Conservation (phyloP, 2,888 invertebrate genomes). For the Catocala nupta region DNA sequence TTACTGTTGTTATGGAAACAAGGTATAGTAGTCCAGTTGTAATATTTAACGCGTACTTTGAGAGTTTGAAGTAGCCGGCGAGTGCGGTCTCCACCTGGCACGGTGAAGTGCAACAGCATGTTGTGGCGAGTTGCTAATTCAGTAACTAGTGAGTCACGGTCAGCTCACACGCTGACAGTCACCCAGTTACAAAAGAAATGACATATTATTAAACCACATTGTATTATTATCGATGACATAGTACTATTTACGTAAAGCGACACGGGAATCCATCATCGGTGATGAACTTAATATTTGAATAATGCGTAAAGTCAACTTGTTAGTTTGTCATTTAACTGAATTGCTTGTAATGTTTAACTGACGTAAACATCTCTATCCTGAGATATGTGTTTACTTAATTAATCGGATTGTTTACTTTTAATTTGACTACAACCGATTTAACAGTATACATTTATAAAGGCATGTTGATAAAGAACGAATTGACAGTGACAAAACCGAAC, state of each 20-base stretch:
- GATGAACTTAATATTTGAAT: no score
- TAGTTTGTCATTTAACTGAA: no score
- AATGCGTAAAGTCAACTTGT: no score
- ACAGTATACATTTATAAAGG: no score
- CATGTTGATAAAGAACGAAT: no score
- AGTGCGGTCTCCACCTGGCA: background rate
- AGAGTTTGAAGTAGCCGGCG: constrained; percentile 6
- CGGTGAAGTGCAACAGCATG: background rate
- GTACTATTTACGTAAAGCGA: background rate
- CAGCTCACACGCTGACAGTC: constrained; percentile 15
- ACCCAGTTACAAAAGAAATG: constrained; percentile 14
- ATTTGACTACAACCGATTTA: no score
- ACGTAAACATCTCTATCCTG: no score
- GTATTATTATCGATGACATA: constrained; percentile 13
- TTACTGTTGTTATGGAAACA: constrained; percentile 67
- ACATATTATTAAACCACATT: constrained; percentile 1
- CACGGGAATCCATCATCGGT: no score
- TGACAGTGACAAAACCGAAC: no score
- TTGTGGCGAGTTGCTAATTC: constrained; percentile 15
- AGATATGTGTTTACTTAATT: no score
- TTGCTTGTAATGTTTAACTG: no score
- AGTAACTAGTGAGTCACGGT: constrained; percentile 23
- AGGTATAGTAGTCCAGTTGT: constrained; percentile 56
- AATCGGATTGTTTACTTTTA: no score
- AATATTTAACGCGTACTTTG: constrained; percentile 6